These are phyloP conservation scores for Xenopus petersii DNA, from an alignment of 2,797 vertebrate species.

Conservation along the genomic window DNA sequence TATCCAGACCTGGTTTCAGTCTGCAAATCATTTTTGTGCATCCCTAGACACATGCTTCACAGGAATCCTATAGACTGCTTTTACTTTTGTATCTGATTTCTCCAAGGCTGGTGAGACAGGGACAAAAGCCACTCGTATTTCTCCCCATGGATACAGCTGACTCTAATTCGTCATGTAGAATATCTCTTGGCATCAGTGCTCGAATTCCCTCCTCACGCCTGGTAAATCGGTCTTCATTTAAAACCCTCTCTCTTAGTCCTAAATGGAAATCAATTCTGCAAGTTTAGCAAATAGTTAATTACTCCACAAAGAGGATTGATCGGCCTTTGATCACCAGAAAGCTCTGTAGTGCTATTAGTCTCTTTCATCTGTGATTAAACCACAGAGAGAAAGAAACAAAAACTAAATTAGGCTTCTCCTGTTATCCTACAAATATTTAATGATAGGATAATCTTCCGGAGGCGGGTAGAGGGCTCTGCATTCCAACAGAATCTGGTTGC, in stretches of 20 bases:
- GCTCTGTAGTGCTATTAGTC: constrained; percentile 80
- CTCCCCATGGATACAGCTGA: constrained; percentile 76
- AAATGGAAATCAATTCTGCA: constrained; percentile 89
- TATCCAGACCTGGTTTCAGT: constrained; percentile 10
- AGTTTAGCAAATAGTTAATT: constrained; percentile 94
- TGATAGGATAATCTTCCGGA: constrained; percentile 76
- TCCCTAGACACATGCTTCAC: background rate
- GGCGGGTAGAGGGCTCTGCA: constrained; percentile 65
- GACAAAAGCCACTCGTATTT: constrained; percentile 69
- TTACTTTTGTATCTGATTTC: constrained; percentile 57
- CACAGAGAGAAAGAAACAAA: constrained; percentile 80
- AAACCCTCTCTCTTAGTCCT: constrained; percentile 81
- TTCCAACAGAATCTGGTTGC: constrained; percentile 60
- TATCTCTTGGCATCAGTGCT: constrained; percentile 75
- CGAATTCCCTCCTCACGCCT: constrained; percentile 70
- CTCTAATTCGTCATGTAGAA: constrained; percentile 79
- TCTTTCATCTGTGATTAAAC: constrained; percentile 84
- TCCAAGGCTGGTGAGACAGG: constrained; percentile 59
- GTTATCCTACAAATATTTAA: constrained; percentile 82
- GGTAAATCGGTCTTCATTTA: constrained; percentile 85
- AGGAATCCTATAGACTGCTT: constrained; percentile 35
- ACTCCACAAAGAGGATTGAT: constrained; percentile 83
- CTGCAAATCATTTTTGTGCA: constrained; percentile 7
- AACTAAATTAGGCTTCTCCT: constrained; percentile 81
- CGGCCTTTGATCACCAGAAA: constrained; percentile 77